A percentile compares a stretch with the other conserved stretches of the same genome.
phyloP scores from a whole-genome alignment of 1,140 invertebrate species.

The Aleiodes sp. region DNA sequence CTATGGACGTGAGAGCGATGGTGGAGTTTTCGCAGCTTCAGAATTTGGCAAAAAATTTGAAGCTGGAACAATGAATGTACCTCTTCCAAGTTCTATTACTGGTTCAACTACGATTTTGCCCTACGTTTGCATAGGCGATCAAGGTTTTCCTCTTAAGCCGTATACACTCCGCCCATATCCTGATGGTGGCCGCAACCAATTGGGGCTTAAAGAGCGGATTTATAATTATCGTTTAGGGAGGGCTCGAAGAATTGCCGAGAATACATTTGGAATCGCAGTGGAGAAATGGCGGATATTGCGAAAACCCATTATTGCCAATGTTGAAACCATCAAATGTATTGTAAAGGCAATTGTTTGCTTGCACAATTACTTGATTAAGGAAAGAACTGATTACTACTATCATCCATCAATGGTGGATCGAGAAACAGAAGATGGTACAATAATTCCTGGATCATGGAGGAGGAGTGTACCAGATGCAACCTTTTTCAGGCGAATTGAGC shows the following conservation, averaged over 20 bases:
- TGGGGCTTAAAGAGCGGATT: slow-evolving; percentile 40
- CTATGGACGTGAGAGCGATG: slow-evolving; percentile 44
- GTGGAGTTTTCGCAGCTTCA: slow-evolving; percentile 27
- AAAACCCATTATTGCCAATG: no score
- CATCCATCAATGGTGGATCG: no score
- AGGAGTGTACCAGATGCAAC: no score
- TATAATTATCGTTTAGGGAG: slow-evolving; percentile 61
- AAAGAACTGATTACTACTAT: no score
- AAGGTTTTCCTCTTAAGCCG: slow-evolving; percentile 57
- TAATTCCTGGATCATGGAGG: no score
- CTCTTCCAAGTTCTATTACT: not conserved
- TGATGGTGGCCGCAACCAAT: slow-evolving; percentile 26
- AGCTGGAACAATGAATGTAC: slow-evolving; percentile 22
- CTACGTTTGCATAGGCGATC: slow-evolving; percentile 60
- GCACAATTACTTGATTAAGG: no score
- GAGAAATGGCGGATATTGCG: no score
- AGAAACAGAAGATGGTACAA: no score
- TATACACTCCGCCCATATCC: slow-evolving; percentile 53
- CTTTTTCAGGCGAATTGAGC: no score
- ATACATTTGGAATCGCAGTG: slow-evolving; percentile 39
- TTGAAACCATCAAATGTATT: no score
- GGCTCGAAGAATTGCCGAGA: slow-evolving; percentile 30
- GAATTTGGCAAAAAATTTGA: not conserved
- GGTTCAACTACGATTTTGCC: not conserved
- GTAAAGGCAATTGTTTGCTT: no score